phyloP scores from a whole-genome alignment of 2,113 vertebrate genomes.

The Suricata suricatta region DNA sequence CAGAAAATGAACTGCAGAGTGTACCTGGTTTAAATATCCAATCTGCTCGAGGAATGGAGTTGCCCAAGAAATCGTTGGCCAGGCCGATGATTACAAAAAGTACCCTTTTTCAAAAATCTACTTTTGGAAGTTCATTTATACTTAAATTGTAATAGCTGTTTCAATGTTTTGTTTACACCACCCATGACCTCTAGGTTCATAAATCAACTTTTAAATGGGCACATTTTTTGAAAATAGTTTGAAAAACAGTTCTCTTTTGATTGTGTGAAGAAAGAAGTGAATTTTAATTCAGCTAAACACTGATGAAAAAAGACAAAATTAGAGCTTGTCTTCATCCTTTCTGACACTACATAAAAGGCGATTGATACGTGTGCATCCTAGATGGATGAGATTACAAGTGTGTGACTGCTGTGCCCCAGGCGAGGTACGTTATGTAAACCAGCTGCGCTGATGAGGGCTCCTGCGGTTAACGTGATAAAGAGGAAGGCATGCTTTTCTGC shows the following conservation, averaged over 20 bases:
- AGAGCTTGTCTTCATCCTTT: conserved; percentile 7
- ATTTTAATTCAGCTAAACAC: conserved; percentile 35
- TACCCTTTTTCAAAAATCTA: not conserved
- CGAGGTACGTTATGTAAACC: conserved; percentile 29
- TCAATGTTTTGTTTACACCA: not conserved
- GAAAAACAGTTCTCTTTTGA: not conserved
- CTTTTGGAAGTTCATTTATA: not conserved
- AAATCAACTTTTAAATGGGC: not conserved
- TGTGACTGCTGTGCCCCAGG: not conserved
- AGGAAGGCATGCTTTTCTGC: conserved; percentile 30
- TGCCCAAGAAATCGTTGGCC: not conserved
- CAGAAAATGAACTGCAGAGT: not conserved
- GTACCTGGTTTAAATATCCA: not conserved
- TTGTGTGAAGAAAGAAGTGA: not conserved
- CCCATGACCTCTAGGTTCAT: not conserved
- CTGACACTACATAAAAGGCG: not conserved
- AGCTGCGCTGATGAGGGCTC: not conserved
- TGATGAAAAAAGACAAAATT: conserved; percentile 36
- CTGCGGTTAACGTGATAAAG: not conserved
- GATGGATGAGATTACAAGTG: conserved; percentile 21
- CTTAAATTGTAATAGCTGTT: not conserved
- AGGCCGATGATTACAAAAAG: not conserved
- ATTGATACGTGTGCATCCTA: not conserved
- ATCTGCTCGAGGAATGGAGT: not conserved
- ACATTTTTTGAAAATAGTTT: conserved; percentile 28